Conservation (phyloP, 2,888 invertebrate genomes). For the Pachymerium ferrugineum region DNA sequence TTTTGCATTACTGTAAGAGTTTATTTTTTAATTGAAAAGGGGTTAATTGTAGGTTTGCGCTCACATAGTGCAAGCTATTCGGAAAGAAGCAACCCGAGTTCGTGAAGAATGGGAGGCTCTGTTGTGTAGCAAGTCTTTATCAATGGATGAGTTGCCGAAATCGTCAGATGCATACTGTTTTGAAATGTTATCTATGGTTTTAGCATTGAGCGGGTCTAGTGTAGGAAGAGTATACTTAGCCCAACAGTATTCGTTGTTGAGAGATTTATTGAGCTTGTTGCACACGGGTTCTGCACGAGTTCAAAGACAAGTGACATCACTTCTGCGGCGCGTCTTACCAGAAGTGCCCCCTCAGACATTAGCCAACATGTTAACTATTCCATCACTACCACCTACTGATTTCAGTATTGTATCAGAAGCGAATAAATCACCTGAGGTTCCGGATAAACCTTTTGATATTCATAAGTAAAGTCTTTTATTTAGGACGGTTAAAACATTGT, state of each 20-base stretch:
- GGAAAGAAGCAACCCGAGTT: constrained; percentile 76
- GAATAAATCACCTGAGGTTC: constrained; percentile 51
- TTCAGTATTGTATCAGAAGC: constrained; percentile 64
- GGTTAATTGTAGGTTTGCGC: constrained; percentile 64
- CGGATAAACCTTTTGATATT: constrained; percentile 51
- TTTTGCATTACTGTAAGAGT: not conserved
- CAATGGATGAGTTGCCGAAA: constrained; percentile 40
- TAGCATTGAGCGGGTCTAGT: constrained; percentile 86
- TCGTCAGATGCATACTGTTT: constrained; percentile 86
- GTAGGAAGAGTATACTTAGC: constrained; percentile 86
- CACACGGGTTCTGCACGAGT: constrained; percentile 93
- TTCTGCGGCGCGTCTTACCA: constrained; percentile 78
- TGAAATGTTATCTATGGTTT: constrained; percentile 91
- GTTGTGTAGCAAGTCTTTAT: constrained; percentile 44
- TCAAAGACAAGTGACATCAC: constrained; percentile 83
- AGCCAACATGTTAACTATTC: constrained; percentile 67
- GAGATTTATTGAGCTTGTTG: constrained; percentile 75
- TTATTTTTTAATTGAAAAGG: not conserved
- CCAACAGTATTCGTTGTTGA: constrained; percentile 76
- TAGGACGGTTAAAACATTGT: not conserved
- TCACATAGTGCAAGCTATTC: constrained; percentile 67
- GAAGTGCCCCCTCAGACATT: constrained; percentile 82
- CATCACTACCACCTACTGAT: constrained; percentile 65
- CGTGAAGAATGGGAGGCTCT: constrained; percentile 85
- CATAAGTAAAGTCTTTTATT: constrained; percentile 47